Conservation (phyloP, 1,140 invertebrate species). For the Anoplophora glabripennis region DNA sequence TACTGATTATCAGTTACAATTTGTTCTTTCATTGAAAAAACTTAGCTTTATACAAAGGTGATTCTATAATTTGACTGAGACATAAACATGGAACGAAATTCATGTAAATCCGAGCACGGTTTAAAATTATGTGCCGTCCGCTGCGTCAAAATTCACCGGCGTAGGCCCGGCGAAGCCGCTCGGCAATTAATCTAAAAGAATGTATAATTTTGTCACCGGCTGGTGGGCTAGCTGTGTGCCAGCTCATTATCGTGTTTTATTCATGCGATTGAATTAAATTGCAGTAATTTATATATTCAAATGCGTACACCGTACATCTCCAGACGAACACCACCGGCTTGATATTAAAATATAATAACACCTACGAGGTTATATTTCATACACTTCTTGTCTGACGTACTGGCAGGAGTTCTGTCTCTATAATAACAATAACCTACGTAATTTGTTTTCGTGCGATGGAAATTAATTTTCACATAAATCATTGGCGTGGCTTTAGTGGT, state of each 20-base stretch:
- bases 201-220: constrained; percentile 6
- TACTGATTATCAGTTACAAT: too few species aligned
- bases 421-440: constrained; percentile 1
- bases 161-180: too few species aligned
- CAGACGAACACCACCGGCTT: constrained; percentile 25
- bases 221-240: not conserved
- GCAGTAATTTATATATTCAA: constrained; percentile 39
- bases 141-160: too few species aligned
- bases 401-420: not conserved
- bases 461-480: constrained; percentile 6
- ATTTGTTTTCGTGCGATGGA: constrained; percentile 1
- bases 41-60: too few species aligned
- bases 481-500: too few species aligned
- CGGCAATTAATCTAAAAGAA: too few species aligned
- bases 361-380: constrained; percentile 23
- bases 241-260: constrained; percentile 13
- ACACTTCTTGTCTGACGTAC: not conserved
- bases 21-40: too few species aligned
- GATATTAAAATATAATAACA: constrained; percentile 18
- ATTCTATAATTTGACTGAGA: too few species aligned
- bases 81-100: too few species aligned
- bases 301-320: constrained; percentile 20
- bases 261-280: constrained; percentile 38
- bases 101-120: too few species aligned
- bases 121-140: too few species aligned